Evolutionary conservation across 2,113 vertebrate genomes (phyloP), one percentile per base, ranked within the genome.

Genomic region (Neotragus pygmaeus): DNA sequence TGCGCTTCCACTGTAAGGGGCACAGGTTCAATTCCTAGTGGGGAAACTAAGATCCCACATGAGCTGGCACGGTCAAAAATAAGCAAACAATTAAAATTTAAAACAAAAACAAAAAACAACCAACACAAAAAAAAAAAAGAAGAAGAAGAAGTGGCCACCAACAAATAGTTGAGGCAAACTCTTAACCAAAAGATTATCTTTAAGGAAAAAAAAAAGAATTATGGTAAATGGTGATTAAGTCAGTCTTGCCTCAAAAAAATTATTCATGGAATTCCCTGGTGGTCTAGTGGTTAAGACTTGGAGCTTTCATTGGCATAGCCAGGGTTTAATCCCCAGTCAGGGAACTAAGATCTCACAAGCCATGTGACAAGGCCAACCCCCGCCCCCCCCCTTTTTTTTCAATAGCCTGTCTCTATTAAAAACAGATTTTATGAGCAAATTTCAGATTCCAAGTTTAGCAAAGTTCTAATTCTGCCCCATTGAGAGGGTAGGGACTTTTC

Each of bases 361-460:
- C 16, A 33, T 33, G 47, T 11, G 5, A 51, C 28, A 12, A 9
- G 9, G 77, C 47, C 45, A 80, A 21, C 51, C 49, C 0, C 0
- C 21, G 21, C 49, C 0, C 0, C 21, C 55, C 23, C 9, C 1
- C 2, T 47, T 49, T 80, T 49, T 49, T 82, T 94, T 64, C 90
- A 86, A n/a, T 33, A 58, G 51, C 27, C 28, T 93, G 49, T 78
- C 39, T 93, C 84, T 62, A 91, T 66, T 88, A 88, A 96, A 87
- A 95, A 77, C 9, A 93, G 36, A 82, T 88, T 95, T 92, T 30
- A 91, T 27, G 25, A 43, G 33, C 47, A 86, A 96, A 93, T 89
- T 85, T 94, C 23, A 51, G 28, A 85, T 88, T 85, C 14, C 11
- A n/a, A 39, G 53, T 88, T 97, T 57, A 88, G 73, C 33, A 30